Conservation (phyloP, 2,113 vertebrate species). For the Andinoacara biseriatus region DNA sequence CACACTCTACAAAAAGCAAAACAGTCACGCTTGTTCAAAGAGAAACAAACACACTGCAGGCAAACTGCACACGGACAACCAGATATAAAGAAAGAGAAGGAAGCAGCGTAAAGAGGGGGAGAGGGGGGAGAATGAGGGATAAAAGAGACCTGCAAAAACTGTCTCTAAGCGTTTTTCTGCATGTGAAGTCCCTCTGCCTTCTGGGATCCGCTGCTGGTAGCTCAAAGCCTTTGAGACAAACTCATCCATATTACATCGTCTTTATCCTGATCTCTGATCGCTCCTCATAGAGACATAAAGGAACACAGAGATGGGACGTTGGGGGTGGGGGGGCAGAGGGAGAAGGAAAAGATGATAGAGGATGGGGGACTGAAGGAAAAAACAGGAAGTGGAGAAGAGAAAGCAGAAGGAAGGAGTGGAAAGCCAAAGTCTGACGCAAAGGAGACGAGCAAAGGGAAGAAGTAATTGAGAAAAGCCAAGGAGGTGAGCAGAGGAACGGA, state of each 20-base stretch:
- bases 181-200: constrained; percentile 61
- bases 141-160: constrained; percentile 33
- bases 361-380: background rate
- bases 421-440: background rate
- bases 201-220: constrained; percentile 45
- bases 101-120: background rate
- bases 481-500: too few species aligned
- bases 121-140: constrained; percentile 13
- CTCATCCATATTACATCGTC: constrained; percentile 76
- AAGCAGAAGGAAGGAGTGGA: background rate
- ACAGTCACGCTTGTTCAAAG: background rate
- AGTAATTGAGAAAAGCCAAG: fast-evolving
- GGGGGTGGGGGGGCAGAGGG: background rate
- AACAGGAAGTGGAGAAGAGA: background rate
- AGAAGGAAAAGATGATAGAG: background rate
- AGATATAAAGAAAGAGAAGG: constrained; percentile 9
- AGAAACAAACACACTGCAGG: constrained; percentile 2
- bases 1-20: background rate
- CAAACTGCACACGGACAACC: constrained; percentile 26
- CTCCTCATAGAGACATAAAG: constrained; percentile 50
- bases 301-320: background rate
- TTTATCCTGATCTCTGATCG: constrained; percentile 65
- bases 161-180: constrained; percentile 55
- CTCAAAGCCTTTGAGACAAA: constrained; percentile 66
- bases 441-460: background rate